These are phyloP conservation scores for Glaucomys volans DNA, from an alignment of 2,113 vertebrate species.

Conservation along the genomic window DNA sequence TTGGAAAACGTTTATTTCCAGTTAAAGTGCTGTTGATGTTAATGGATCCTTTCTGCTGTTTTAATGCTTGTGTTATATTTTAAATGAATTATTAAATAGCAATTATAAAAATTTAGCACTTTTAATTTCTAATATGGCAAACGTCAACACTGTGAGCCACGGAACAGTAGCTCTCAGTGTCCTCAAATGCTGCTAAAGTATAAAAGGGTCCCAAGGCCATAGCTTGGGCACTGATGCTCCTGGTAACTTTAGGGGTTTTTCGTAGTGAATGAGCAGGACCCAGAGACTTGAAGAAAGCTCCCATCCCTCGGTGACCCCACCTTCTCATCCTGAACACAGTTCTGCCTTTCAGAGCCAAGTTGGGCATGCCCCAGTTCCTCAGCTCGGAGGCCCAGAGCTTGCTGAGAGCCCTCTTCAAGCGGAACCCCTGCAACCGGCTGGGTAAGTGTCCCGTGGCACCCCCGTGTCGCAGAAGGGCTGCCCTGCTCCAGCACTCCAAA, in stretches of 20 bases:
- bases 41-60: not conserved
- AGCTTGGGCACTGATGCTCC: fast-evolving
- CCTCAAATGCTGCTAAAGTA: not conserved
- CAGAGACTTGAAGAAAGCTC: not conserved
- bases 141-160: not conserved
- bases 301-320: not conserved
- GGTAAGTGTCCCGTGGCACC: constrained; percentile 84
- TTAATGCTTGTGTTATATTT: not conserved
- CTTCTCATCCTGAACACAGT: not conserved
- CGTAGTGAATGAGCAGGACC: fast-evolving
- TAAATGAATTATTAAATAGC: not conserved
- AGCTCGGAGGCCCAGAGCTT: constrained; percentile 96
- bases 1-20: not conserved
- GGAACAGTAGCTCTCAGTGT: not conserved
- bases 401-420: constrained; percentile 96
- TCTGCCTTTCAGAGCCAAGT: constrained; percentile 92
- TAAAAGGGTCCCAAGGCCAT: not conserved
- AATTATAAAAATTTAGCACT: fast-evolving
- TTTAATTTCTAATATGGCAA: not conserved
- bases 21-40: no score
- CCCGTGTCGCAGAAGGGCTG: fast-evolving
- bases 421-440: constrained; percentile 96
- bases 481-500: fast-evolving
- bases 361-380: constrained; percentile 98
- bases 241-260: no score